Base-by-base conservation (phyloP, 2,797 vertebrate genomes). In the Tragelaphus eurycerus region DNA sequence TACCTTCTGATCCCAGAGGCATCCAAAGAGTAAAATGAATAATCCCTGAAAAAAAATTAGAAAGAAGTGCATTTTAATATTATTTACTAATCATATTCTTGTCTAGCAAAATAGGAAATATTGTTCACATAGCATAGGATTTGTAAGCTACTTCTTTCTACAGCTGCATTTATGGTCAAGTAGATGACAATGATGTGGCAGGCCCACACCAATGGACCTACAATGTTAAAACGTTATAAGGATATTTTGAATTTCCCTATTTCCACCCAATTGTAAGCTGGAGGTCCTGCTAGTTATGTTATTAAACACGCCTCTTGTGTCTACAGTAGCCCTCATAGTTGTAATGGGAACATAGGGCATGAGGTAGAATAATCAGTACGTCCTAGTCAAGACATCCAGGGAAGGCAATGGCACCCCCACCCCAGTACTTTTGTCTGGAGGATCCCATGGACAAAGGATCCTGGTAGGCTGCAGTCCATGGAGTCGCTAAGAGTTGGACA, bases 1-100 rank as follows among this genome's bases (percentile, higher is more conserved):
- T 99, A 99, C 99, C 99, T 99, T 99, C 90, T 98, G 99, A 96
- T 99, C 99, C 98, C 99, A 98, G 78, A 99, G 98, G 93, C 98
- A 98, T 90, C 99, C 99, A 92, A 99, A 99, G 54, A 99, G 97
- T 86, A 99, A 97, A 98, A 99, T 99, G 98, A 99, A 99, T 59
- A 99, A 98, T 64, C 99, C 99, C 99, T 99, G 97, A 48, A 85
- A 74, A 74, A 60, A 86, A 46, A 89, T 86, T n/a, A 25, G 55
- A 31, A 90, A 78, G 48, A 96, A 54, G 16, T 27, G 3, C 8
- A 31, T 60, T 92, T 94, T 83, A 96, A 74, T 15, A 62, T 43
- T 46, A 4, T 7, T 34, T 54, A 54, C 7, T 7, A 23, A 82
- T 55, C 79, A 82, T 5, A 34, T 25, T 38, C 31, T 27, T 19